Evolutionary conservation across 1,140 invertebrate genomes (phyloP).

Genomic region (Hetaerina americana): DNA sequence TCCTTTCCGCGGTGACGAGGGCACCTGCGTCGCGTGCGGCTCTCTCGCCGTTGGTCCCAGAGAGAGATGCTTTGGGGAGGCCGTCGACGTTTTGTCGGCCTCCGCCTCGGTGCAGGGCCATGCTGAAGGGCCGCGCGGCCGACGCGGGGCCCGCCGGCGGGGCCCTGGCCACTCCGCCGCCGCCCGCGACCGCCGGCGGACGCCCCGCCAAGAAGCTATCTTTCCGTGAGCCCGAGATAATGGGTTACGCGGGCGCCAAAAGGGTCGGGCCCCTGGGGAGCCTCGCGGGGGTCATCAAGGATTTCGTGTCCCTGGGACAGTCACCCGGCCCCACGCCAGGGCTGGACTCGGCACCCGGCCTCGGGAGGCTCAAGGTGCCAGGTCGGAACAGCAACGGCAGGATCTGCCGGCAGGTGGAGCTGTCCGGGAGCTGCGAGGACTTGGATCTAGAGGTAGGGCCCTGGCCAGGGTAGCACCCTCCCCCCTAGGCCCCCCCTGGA

Average conservation of each 20-base stretch:
- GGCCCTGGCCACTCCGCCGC: too few relatives aligned
- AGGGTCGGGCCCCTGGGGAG: too few relatives aligned
- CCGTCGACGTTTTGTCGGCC: too few relatives aligned
- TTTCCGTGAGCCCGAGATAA: slow-evolving; percentile 70
- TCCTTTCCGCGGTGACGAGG: too few relatives aligned
- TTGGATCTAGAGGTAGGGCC: not conserved
- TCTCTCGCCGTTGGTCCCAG: too few relatives aligned
- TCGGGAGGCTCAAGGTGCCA: too few relatives aligned
- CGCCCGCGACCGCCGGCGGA: slow-evolving; percentile 36
- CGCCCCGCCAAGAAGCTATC: slow-evolving; percentile 70
- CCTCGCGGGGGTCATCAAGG: not conserved
- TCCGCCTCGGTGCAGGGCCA: not conserved
- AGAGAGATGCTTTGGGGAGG: too few relatives aligned
- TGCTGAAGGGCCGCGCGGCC: slow-evolving; percentile 8
- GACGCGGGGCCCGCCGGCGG: slow-evolving; percentile 13
- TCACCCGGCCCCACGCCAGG: not conserved
- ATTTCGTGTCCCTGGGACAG: not conserved
- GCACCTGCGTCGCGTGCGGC: too few relatives aligned
- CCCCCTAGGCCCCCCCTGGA: too few relatives aligned
- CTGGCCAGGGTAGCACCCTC: not conserved
- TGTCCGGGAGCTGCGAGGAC: not conserved
- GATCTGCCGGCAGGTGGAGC: not conserved
- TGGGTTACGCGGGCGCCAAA: slow-evolving; percentile 24
- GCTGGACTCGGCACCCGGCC: not conserved
- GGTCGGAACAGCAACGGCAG: not conserved